phyloP scores from a whole-genome alignment of 2,113 vertebrate genomes.

The Rhombomys opimus region DNA sequence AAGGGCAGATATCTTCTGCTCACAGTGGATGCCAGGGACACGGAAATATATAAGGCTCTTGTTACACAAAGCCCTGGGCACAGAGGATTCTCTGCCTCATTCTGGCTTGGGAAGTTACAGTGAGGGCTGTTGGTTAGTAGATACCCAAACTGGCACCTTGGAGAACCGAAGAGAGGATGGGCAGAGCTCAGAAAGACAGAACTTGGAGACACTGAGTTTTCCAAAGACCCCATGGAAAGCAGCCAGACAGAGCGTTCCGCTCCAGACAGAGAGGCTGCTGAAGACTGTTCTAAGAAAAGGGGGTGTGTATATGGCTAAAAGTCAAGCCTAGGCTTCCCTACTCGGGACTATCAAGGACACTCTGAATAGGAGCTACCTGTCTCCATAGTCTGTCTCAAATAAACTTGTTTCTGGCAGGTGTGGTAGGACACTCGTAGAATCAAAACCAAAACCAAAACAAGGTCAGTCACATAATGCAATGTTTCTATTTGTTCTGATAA shows the following conservation, averaged over 20 bases:
- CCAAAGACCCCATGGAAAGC: background rate
- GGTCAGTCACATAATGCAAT: too few species aligned
- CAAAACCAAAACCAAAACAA: background rate
- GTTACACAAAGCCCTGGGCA: background rate
- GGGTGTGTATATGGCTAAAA: background rate
- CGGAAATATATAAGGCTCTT: background rate
- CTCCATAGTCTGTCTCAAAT: background rate
- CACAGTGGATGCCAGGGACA: background rate
- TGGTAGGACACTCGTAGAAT: background rate
- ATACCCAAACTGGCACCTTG: background rate
- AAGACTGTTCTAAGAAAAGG: background rate
- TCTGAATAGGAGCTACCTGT: too few species aligned
- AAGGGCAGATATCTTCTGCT: background rate
- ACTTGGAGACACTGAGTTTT: background rate
- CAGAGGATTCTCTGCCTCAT: too few species aligned
- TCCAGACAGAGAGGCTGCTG: conserved; percentile 10
- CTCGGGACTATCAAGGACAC: background rate
- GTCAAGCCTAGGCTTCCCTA: background rate
- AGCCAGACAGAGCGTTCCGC: conserved; percentile 46
- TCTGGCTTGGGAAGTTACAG: background rate
- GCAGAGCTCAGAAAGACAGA: background rate
- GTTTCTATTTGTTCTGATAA: background rate
- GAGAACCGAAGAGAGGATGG: background rate
- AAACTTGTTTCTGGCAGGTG: background rate
- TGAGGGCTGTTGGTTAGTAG: background rate